Conservation (phyloP, 2,888 invertebrate species). For the Ligdia adustata region DNA sequence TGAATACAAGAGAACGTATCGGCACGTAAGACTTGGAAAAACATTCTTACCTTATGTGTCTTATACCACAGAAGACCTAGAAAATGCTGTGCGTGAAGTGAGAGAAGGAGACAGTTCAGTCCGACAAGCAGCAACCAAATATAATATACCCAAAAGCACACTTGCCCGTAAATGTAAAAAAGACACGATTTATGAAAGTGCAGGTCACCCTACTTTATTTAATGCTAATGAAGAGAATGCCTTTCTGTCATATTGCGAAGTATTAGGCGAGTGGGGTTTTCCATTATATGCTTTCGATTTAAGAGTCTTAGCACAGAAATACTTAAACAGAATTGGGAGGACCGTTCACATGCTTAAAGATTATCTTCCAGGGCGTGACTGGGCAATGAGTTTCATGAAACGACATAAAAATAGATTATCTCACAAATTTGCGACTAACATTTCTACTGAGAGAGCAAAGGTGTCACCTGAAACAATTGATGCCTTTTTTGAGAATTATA, state of each 20-base stretch:
- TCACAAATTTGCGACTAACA: neutral
- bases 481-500: conserved; percentile 1
- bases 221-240: conserved; percentile 6
- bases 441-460: conserved; percentile 3
- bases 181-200: conserved; percentile 3
- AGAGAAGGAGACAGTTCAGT: conserved; percentile 6
- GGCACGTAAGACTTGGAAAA: conserved; percentile 8
- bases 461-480: conserved; percentile 1
- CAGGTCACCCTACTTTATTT: conserved; percentile 13
- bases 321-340: conserved; percentile 3
- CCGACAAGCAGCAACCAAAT: conserved; percentile 4
- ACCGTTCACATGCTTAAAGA: conserved; percentile 1
- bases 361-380: conserved; percentile 3
- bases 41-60: conserved; percentile 7
- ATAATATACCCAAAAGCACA: conserved; percentile 4
- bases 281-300: conserved; percentile 7
- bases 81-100: conserved; percentile 7
- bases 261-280: conserved; percentile 10
- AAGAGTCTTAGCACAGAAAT: conserved; percentile 1
- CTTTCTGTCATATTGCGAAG: conserved; percentile 8
- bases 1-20: conserved; percentile 8
- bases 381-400: conserved; percentile 1
- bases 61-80: conserved; percentile 6
- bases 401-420: conserved; percentile 1
- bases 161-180: conserved; percentile 2